Evolutionary conservation across 2,113 vertebrate genomes (phyloP).

Genomic region (Ictidomys tridecemlineatus): DNA sequence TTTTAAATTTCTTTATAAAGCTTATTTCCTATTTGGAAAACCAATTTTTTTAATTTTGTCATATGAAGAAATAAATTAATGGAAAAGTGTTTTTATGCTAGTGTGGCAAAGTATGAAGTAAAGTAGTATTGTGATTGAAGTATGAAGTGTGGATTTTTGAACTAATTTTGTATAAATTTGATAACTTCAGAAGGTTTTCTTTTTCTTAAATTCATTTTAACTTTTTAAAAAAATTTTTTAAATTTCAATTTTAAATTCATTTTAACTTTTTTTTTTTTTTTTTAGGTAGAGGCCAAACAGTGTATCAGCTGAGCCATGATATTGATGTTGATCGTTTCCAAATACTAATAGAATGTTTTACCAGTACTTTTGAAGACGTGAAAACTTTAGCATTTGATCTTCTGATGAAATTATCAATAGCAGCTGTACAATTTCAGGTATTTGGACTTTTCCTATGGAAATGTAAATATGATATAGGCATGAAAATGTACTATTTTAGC

Average conservation of each 20-base stretch:
- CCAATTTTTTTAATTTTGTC: slow-evolving; percentile 1
- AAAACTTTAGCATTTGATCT: slow-evolving; percentile 93
- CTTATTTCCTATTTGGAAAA: not conserved
- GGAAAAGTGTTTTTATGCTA: slow-evolving; percentile 9
- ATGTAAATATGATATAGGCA: not conserved
- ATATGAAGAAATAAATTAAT: slow-evolving; percentile 44
- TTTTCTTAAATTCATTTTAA: slow-evolving; percentile 43
- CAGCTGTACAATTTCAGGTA: slow-evolving; percentile 92
- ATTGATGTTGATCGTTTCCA: slow-evolving; percentile 89
- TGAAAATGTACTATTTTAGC: slow-evolving; percentile 8
- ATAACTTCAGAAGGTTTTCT: slow-evolving; percentile 3
- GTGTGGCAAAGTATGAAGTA: slow-evolving; percentile 24
- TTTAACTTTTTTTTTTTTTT: slow-evolving; percentile 48
- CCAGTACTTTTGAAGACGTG: slow-evolving; percentile 97
- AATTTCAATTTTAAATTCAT: not conserved
- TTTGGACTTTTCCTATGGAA: not conserved
- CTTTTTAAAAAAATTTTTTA: not conserved
- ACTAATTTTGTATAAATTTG: slow-evolving; percentile 35
- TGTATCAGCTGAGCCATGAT: slow-evolving; percentile 90
- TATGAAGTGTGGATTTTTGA: slow-evolving; percentile 9
- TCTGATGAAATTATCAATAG: slow-evolving; percentile 90
- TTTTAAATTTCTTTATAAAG: not conserved
- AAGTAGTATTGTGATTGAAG: slow-evolving; percentile 6
- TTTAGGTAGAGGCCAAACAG: slow-evolving; percentile 81
- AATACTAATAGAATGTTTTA: slow-evolving; percentile 92